These are phyloP conservation scores for Leptinotarsa juncta DNA, from an alignment of 2,888 invertebrate genomes.

Conservation along the genomic window DNA sequence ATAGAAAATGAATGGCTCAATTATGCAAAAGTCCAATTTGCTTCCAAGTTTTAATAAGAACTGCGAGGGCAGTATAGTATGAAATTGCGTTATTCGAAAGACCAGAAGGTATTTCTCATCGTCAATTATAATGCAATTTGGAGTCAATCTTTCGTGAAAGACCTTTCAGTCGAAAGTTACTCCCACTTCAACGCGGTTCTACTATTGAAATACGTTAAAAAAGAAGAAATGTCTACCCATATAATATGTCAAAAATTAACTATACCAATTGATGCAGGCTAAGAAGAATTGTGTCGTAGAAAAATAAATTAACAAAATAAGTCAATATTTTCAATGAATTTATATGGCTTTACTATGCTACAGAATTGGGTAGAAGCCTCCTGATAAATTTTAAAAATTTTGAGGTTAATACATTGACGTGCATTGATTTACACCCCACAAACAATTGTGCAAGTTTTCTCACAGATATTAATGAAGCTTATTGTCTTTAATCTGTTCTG, in stretches of 20 bases:
- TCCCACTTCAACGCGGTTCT: background rate
- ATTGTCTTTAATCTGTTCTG: too few relatives aligned
- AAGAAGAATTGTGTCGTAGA: too few relatives aligned
- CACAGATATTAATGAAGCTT: too few relatives aligned
- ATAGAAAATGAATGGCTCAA: conserved; percentile 13
- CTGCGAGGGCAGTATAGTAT: conserved; percentile 1
- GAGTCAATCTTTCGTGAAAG: conserved; percentile 4
- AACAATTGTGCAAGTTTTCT: too few relatives aligned
- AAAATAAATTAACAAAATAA: background rate
- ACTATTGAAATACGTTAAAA: background rate
- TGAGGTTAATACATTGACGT: too few relatives aligned
- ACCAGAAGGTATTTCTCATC: background rate
- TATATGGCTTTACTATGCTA: too few relatives aligned
- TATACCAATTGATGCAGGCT: too few relatives aligned
- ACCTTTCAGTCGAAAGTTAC: background rate
- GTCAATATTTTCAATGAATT: background rate
- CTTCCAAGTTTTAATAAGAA: conserved; percentile 12
- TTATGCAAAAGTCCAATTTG: conserved; percentile 19
- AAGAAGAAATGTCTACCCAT: background rate
- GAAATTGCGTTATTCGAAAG: background rate
- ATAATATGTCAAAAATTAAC: background rate
- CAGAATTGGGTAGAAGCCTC: too few relatives aligned
- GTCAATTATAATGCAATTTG: conserved; percentile 8
- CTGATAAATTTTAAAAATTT: background rate
- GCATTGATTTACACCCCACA: too few relatives aligned